phyloP scores from a whole-genome alignment of 2,113 vertebrate genomes.

The Phalacrocorax pelagicus region DNA sequence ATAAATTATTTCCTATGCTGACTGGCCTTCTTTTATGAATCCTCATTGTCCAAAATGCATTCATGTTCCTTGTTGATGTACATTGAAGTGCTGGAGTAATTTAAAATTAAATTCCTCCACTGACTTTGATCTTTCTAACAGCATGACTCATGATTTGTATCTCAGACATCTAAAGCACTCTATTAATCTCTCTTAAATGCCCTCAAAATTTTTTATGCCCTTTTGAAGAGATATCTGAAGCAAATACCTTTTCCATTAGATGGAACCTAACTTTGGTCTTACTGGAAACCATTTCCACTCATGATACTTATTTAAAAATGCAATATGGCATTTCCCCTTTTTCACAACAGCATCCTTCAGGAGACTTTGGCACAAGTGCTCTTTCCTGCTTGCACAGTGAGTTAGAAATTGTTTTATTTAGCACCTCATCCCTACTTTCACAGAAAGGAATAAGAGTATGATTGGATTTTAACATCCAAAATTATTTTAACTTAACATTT shows the following conservation, averaged over 20 bases:
- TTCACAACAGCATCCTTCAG: not conserved
- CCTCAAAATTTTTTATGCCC: not conserved
- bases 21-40: not conserved
- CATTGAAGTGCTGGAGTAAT: not conserved
- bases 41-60: not conserved
- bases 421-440: not conserved
- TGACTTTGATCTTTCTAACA: constrained; percentile 4
- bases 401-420: not conserved
- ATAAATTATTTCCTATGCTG: not conserved
- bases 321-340: not conserved
- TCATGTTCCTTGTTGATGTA: not conserved
- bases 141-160: not conserved
- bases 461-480: not conserved
- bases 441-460: not conserved
- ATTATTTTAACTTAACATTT: not conserved
- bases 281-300: not conserved
- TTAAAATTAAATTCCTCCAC: not conserved
- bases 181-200: not conserved
- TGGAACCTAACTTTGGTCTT: not conserved
- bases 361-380: accelerated
- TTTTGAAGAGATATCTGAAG: not conserved
- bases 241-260: constrained; percentile 1
- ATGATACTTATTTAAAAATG: not conserved
- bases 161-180: not conserved
- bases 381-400: not conserved